phyloP scores from a whole-genome alignment of 2,797 vertebrate genomes.

The Alca torda region DNA sequence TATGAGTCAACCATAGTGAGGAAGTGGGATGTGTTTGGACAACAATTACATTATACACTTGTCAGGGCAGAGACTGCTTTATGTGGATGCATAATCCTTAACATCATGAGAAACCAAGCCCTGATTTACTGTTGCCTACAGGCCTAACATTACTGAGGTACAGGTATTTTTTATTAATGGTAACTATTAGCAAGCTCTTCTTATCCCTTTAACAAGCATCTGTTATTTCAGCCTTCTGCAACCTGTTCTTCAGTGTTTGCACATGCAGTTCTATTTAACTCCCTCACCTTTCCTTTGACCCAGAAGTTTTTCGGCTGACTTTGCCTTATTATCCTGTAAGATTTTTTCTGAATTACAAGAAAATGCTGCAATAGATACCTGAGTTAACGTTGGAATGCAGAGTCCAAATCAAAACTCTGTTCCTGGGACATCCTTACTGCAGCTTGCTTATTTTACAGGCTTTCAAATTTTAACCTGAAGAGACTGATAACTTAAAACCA shows the following conservation, averaged over 20 bases:
- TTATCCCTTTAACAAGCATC: neutral
- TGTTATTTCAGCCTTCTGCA: neutral
- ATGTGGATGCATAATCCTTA: conserved; percentile 15
- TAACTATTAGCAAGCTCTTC: neutral
- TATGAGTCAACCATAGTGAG: neutral
- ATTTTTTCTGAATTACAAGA: neutral
- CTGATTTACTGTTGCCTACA: conserved; percentile 41
- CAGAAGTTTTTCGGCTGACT: neutral
- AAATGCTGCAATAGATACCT: neutral
- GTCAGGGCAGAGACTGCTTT: conserved; percentile 51
- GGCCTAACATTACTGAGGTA: neutral
- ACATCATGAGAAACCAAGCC: conserved; percentile 22
- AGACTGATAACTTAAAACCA: neutral
- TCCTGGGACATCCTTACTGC: neutral
- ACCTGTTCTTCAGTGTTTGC: neutral
- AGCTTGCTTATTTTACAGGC: neutral
- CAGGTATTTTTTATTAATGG: neutral
- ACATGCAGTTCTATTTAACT: neutral
- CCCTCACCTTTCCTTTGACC: neutral
- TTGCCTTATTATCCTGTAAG: neutral
- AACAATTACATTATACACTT: neutral
- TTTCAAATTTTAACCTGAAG: neutral
- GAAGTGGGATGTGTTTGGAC: conserved; percentile 57
- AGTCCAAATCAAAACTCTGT: neutral
- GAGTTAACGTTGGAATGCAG: rapidly evolving